Conservation (phyloP, 2,888 invertebrate genomes). For the Gymnoscelis rufifasciata region DNA sequence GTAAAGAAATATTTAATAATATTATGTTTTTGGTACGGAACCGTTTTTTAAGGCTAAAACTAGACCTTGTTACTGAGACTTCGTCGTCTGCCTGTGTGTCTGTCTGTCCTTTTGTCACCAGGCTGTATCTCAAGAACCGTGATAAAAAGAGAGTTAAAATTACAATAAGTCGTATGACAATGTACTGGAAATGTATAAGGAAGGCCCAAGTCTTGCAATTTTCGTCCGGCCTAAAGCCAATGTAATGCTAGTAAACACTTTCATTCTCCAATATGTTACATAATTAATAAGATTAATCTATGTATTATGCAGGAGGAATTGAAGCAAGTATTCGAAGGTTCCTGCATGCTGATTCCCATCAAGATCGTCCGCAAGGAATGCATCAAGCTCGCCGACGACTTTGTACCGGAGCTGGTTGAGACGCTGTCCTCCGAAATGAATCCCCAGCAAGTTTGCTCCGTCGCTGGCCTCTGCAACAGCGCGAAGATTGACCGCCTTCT, state of each 20-base stretch:
- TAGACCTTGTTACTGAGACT: too few relatives aligned
- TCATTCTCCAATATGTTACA: neutral
- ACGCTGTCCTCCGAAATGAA: slow-evolving; percentile 94
- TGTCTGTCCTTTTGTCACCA: too few relatives aligned
- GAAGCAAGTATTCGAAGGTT: slow-evolving; percentile 92
- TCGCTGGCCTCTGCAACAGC: slow-evolving; percentile 92
- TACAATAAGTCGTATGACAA: too few relatives aligned
- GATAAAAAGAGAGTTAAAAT: too few relatives aligned
- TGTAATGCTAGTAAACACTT: too few relatives aligned
- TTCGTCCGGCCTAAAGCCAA: too few relatives aligned
- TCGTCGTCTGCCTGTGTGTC: too few relatives aligned
- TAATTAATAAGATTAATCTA: neutral
- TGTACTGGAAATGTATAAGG: too few relatives aligned
- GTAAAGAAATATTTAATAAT: neutral
- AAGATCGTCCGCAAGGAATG: slow-evolving; percentile 87
- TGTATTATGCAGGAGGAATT: slow-evolving; percentile 83
- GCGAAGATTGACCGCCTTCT: slow-evolving; percentile 83
- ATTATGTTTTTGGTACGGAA: too few relatives aligned
- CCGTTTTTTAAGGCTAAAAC: too few relatives aligned
- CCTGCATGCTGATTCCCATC: slow-evolving; percentile 88
- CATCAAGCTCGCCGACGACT: slow-evolving; percentile 88
- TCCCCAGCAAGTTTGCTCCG: slow-evolving; percentile 91
- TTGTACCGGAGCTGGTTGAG: slow-evolving; percentile 91
- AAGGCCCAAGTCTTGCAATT: too few relatives aligned
- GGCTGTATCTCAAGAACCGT: too few relatives aligned